Conservation (phyloP, 2,888 invertebrate genomes). For the Myopa testacea region DNA sequence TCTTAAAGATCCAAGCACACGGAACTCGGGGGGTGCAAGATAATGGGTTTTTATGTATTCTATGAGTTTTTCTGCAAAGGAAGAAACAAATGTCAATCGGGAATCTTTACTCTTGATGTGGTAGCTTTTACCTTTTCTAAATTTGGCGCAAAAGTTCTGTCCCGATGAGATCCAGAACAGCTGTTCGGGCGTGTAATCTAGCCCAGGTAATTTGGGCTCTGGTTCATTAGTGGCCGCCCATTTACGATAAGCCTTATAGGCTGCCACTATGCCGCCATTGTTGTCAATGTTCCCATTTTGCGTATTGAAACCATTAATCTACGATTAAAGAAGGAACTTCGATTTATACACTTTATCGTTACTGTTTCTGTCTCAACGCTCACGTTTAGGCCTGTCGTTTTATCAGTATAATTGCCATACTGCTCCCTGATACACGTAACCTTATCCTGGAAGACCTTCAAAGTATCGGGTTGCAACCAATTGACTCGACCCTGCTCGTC, state of each 20-base stretch:
- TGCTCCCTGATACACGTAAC: constrained; percentile 93
- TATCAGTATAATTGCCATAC: constrained; percentile 90
- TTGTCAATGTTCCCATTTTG: constrained; percentile 97
- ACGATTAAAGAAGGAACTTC: constrained; percentile 39
- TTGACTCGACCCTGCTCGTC: constrained; percentile 90
- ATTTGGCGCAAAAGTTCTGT: constrained; percentile 89
- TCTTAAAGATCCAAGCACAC: constrained; percentile 91
- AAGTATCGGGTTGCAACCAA: constrained; percentile 92
- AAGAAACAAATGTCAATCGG: neutral
- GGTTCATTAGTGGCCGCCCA: constrained; percentile 78
- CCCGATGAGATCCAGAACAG: constrained; percentile 88
- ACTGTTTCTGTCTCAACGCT: constrained; percentile 68
- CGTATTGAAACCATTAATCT: constrained; percentile 92
- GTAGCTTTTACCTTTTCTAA: constrained; percentile 71
- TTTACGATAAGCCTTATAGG: constrained; percentile 84
- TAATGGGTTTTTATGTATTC: constrained; percentile 85
- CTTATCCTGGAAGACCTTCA: constrained; percentile 83
- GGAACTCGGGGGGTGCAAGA: constrained; percentile 81
- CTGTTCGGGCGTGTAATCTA: constrained; percentile 77
- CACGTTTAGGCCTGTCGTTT: constrained; percentile 50
- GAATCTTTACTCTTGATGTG: neutral
- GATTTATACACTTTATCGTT: constrained; percentile 76
- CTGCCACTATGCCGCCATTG: constrained; percentile 92
- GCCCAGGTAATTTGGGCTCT: constrained; percentile 79
- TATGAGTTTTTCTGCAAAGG: constrained; percentile 75